Evolutionary conservation across 2,113 vertebrate genomes (phyloP).

Genomic region (Cardinalis cardinalis): DNA sequence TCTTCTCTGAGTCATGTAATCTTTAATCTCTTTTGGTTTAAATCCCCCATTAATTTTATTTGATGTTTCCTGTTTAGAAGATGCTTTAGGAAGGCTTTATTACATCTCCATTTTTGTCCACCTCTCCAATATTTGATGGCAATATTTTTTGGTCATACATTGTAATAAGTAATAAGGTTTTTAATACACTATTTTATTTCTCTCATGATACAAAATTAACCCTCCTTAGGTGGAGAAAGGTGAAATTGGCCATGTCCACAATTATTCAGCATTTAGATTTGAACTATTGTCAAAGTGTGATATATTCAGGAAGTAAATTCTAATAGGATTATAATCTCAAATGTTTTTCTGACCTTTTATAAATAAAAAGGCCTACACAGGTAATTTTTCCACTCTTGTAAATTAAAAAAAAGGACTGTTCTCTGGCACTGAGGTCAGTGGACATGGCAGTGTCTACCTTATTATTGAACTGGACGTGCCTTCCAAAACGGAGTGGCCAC

Average conservation of each 20-base stretch:
- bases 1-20: background rate
- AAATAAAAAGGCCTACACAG: background rate
- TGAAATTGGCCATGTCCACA: background rate
- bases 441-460: background rate
- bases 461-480: background rate
- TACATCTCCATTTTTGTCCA: background rate
- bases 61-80: slow-evolving; percentile 1
- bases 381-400: background rate
- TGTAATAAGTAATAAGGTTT: background rate
- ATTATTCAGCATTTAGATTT: background rate
- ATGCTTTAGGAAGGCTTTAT: background rate
- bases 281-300: background rate
- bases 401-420: background rate
- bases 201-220: background rate
- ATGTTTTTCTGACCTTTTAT: background rate
- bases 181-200: background rate
- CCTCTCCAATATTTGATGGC: background rate
- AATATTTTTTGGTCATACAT: background rate
- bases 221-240: background rate
- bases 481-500: background rate
- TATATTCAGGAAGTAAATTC: background rate
- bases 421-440: background rate
- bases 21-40: background rate
- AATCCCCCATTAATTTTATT: background rate
- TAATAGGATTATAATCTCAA: background rate